A percentile compares a stretch with the other conserved stretches of the same genome.
phyloP scores from a whole-genome alignment of 1,140 invertebrate genomes.

The Drosophila malerkotliana region DNA sequence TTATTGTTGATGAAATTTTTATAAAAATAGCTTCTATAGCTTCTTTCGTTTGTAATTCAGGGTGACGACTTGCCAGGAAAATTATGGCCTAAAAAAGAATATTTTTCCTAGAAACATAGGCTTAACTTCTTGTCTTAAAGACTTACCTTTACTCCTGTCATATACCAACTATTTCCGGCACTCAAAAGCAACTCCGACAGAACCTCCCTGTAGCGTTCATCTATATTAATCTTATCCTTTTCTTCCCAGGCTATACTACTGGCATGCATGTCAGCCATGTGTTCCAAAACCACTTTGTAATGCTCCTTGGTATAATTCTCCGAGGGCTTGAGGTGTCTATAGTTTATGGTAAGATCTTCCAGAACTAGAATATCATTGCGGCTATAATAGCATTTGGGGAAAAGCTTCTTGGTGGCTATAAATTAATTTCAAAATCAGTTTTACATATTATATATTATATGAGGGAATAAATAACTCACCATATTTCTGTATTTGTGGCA shows the following conservation, averaged over 20 bases:
- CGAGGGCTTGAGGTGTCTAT: constrained; percentile 61
- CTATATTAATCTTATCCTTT: constrained; percentile 63
- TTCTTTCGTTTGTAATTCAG: constrained; percentile 50
- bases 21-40: no score
- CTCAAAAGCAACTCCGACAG: constrained; percentile 51
- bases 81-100: constrained; percentile 40
- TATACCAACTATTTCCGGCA: constrained; percentile 59
- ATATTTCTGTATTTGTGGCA: constrained; percentile 71
- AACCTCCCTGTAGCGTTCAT: constrained; percentile 67
- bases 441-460: neutral
- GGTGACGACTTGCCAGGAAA: constrained; percentile 59
- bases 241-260: constrained; percentile 80
- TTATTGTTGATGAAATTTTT: constrained; percentile 69
- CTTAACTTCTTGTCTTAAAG: no score
- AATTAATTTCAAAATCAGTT: neutral
- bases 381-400: constrained; percentile 56
- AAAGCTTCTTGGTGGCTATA: constrained; percentile 56
- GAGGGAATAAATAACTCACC: constrained; percentile 18
- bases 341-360: constrained; percentile 75
- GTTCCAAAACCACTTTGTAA: constrained; percentile 73
- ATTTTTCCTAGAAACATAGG: neutral
- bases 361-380: constrained; percentile 79
- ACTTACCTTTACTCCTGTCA: constrained; percentile 61
- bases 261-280: constrained; percentile 83
- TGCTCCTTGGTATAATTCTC: constrained; percentile 64